Conservation (phyloP, 92 coral and sea anemone genomes). For the Bergia sp. region DNA sequence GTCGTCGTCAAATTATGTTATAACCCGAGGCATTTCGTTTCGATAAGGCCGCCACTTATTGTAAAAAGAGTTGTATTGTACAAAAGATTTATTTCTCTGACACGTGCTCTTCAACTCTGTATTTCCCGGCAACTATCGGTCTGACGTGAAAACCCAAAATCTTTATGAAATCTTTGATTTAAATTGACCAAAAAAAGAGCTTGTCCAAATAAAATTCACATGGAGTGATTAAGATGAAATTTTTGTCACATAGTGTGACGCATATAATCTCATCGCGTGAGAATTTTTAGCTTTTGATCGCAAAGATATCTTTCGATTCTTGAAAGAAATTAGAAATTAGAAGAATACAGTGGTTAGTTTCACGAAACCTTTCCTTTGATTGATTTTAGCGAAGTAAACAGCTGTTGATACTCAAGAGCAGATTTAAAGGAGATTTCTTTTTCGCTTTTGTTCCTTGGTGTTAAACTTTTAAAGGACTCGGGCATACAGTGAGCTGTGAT, state of each 20-base stretch:
- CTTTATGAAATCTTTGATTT: constrained; percentile 44
- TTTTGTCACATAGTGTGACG: constrained; percentile 41
- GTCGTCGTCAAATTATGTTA: constrained; percentile 75
- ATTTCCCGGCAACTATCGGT: constrained; percentile 64
- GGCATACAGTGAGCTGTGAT: constrained; percentile 15
- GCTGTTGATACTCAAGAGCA: constrained; percentile 33
- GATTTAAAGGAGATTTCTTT: constrained; percentile 9
- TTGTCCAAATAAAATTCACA: constrained; percentile 46
- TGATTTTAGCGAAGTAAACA: constrained; percentile 37
- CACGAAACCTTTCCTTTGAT: constrained; percentile 45
- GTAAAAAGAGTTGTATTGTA: constrained; percentile 68
- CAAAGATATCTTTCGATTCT: constrained; percentile 42
- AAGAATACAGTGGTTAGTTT: constrained; percentile 45
- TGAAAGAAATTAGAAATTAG: constrained; percentile 46
- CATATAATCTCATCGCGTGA: constrained; percentile 44
- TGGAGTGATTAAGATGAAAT: constrained; percentile 42
- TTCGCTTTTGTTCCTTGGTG: constrained; percentile 33
- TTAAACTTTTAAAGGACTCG: constrained; percentile 8
- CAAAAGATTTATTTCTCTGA: constrained; percentile 61
- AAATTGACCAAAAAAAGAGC: constrained; percentile 42
- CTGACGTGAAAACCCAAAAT: constrained; percentile 49
- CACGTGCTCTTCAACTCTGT: constrained; percentile 67
- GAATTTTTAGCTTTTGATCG: constrained; percentile 42
- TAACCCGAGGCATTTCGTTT: constrained; percentile 86
- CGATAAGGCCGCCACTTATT: constrained; percentile 63